A percentile compares a stretch with the other conserved stretches of the same genome.
These are phyloP conservation scores for Paragorgia papillata DNA, from an alignment of 92 coral and sea anemone genomes.

Conservation along the genomic window DNA sequence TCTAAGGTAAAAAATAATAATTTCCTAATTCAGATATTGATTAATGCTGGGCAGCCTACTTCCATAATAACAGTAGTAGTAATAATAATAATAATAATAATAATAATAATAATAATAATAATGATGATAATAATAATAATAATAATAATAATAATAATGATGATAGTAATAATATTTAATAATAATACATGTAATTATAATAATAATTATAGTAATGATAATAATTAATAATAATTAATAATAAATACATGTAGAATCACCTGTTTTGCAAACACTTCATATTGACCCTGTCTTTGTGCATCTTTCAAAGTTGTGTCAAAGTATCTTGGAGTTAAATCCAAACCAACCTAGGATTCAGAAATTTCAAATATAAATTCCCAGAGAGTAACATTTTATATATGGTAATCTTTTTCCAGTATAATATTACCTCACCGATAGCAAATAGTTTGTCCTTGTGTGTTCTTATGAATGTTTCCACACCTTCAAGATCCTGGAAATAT, in stretches of 20 bases:
- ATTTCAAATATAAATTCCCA: too few relatives aligned
- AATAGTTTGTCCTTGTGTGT: constrained; percentile 71
- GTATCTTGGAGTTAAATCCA: constrained; percentile 94
- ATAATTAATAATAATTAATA: background rate
- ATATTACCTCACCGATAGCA: constrained; percentile 76
- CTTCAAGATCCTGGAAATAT: constrained; percentile 71
- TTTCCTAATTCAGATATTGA: too few relatives aligned
- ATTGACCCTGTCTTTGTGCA: constrained; percentile 55
- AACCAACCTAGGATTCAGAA: constrained; percentile 47
- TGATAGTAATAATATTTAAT: too few relatives aligned
- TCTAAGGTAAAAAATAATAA: constrained; percentile 48
- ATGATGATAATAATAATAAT: too few relatives aligned
- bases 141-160: too few relatives aligned
- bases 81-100: too few relatives aligned
- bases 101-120: too few relatives aligned
- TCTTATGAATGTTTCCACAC: constrained; percentile 77
- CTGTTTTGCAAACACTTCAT: constrained; percentile 82
- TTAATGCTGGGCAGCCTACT: too few relatives aligned
- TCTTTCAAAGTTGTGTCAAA: constrained; percentile 71
- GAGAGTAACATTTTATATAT: too few relatives aligned
- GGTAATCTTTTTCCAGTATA: too few relatives aligned
- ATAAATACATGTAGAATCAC: constrained; percentile 55
- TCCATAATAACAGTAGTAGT: too few relatives aligned
- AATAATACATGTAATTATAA: too few relatives aligned
- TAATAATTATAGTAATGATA: background rate